Evolutionary conservation across 2,888 invertebrate species (phyloP), one percentile per base, ranked within the genome.

Genomic region (Caenorhabditis uteleia): DNA sequence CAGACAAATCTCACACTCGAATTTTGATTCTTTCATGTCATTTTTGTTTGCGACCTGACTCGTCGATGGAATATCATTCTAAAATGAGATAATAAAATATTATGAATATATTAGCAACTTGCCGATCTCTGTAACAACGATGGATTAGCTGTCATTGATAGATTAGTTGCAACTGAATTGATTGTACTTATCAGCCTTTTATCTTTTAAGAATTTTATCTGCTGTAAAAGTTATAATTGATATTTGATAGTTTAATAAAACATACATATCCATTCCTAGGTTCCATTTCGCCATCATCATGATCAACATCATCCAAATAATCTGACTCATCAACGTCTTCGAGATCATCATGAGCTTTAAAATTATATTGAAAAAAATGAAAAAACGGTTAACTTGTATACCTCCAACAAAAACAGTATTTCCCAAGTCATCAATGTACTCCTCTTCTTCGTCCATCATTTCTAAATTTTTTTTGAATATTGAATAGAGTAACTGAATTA

Each of bases 351-450:
- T n/a, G n/a, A n/a, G n/a, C n/a, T n/a, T 44, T 12, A 14, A 43
- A 43, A 43, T 25, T 25, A 12, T 12, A 12, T 43, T 10, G n/a
- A 16, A 12, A 25, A 12, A n/a, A 29, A 29, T 10, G 7, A 10
- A 10, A 29, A 29, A 20, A 10, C 14, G 14, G 31, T 29, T 29
- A 29, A 29, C 14, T 29, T 29, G 10, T 25, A 42, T 21, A 18
- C 38, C 61, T 0, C 65, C 60, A 8, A 68, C 60, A 43, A 56
- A 73, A 1, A 70, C 58, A 6, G 65, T 47, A 40, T 68, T 66
- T 16, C 70, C 70, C 2, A 70, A 58, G 20, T 68, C 60, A 34
- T 70, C 70, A 0, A 68, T 29, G 23, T 60, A 65, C 12, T 59
- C 61, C 4, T 54, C 58, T 3, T 57, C 57, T 25, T 51, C 57